Evolutionary conservation across 2,113 vertebrate genomes (phyloP), one percentile per base, ranked within the genome.

Genomic region (Tupaia tana): DNA sequence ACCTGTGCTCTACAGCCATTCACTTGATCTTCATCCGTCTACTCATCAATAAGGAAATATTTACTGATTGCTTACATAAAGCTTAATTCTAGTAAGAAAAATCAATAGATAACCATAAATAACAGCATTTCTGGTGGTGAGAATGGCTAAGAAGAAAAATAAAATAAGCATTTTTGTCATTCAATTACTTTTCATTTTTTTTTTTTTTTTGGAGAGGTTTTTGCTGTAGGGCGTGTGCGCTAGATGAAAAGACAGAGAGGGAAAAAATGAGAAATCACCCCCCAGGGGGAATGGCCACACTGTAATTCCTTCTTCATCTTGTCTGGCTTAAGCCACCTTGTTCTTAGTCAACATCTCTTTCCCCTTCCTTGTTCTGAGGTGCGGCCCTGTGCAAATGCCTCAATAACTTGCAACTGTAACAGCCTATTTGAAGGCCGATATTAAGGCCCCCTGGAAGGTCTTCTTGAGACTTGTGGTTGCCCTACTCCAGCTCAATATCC

Each of bases 71-170:
- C 27, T 82, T 19, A n/a, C 1, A 84, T 1, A 5, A 75, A 58
- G 52, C 29, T 73, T 87, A 71, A 20, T 20, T 81, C 73, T 81
- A 90, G 69, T 52, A 77, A 66, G 74, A 78, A 19, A 29, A 81
- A 84, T 71, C 43, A 86, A 22, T 16, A 78, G 73, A 43, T 34
- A 66, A 71, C 43, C 16, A 79, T 79, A 19, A 52, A 86, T 56
- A 74, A 7, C 31, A 18, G 24, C 64, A 25, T 86, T 93, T 87
- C 14, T 64, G 93, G 10, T 31, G 56, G 24, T 43, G 34, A 31
- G 19, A 31, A 89, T 43, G n/a, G 27, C 19, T 34, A 85, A 75
- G 78, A 81, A 91, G 75, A 95, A 93, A 95, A 95, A 88, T 27
- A 87, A 58, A 78, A 71, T 31, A 61, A 43, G 12, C 29, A 43